phyloP scores from a whole-genome alignment of 2,797 vertebrate genomes.

The Mus caroli region DNA sequence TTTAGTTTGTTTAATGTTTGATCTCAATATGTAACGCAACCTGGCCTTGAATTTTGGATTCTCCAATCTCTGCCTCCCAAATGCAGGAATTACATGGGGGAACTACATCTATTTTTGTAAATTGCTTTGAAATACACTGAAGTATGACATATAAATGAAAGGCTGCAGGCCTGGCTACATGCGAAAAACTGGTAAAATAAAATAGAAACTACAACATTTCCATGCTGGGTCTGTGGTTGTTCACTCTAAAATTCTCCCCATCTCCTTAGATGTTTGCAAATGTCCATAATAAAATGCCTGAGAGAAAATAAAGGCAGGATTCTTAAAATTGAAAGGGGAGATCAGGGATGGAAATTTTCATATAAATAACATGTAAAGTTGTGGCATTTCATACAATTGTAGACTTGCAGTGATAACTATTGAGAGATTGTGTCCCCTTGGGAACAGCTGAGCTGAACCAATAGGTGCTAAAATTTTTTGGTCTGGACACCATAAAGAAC shows the following conservation, averaged over 20 bases:
- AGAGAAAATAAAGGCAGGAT: background rate
- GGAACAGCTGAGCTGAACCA: background rate
- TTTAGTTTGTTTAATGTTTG: background rate
- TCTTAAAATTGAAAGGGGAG: slow-evolving; percentile 17
- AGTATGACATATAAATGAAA: background rate
- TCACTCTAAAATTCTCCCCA: background rate
- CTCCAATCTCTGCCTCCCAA: background rate
- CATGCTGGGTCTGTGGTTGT: background rate
- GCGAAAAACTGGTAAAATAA: background rate
- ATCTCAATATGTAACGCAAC: background rate
- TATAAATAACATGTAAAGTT: background rate
- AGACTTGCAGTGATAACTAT: background rate
- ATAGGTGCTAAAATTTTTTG: background rate
- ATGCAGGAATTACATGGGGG: background rate
- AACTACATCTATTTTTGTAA: background rate
- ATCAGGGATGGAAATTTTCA: background rate
- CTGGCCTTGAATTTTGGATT: background rate
- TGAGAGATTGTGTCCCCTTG: background rate
- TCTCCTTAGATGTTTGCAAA: slow-evolving; percentile 46
- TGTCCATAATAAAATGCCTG: slow-evolving; percentile 43
- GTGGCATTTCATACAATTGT: background rate
- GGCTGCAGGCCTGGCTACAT: background rate
- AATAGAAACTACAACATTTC: background rate
- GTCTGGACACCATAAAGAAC: background rate
- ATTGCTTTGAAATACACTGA: slow-evolving; percentile 23